Evolutionary conservation across 2,888 invertebrate genomes (phyloP), one percentile per base, ranked within the genome.

Genomic region (Chalcis sispes): DNA sequence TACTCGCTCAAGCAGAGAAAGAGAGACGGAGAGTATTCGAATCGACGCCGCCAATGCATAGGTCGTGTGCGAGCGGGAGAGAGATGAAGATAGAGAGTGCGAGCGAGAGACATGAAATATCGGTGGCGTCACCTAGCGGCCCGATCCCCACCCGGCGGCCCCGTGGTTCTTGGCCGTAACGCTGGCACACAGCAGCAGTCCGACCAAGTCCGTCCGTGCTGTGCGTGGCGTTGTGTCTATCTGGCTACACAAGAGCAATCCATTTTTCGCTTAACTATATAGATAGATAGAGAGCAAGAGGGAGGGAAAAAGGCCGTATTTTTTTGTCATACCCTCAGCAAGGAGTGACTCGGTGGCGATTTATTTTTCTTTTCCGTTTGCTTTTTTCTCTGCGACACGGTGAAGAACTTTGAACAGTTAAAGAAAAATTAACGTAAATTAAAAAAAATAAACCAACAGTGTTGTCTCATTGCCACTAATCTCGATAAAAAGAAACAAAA

Each of bases 71-170:
- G 73, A 77, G 78, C 58, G 56, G 73, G 59, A 71, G 32, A 58
- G 61, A 50, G 65, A 42, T n/a, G n/a, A 27, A 65, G 50, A 56
- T 50, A 25, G 5, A 20, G 15, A 13, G 46, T 10, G n/a, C n/a
- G 32, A 10, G 23, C 61, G 25, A 5, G n/a, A n/a, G n/a, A n/a
- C n/a, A n/a, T n/a, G n/a, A n/a, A n/a, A n/a, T n/a, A n/a, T n/a
- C n/a, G n/a, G 72, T 78, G 75, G 65, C 79, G 80, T 79, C 80
- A 78, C 59, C 80, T 80, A 25, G 40, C 61, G 79, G 77, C 25
- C 5, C 66, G 23, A 54, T 66, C 75, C 71, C 75, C 71, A 75
- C 71, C 70, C 71, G 61, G 32, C 59, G 48, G 48, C 62, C 61
- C 36, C 62, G 69, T 66, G 72, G 78, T 79, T 65, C 71, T 67